Conservation (phyloP, 2,113 vertebrate species). For the Halcyon malimbica region DNA sequence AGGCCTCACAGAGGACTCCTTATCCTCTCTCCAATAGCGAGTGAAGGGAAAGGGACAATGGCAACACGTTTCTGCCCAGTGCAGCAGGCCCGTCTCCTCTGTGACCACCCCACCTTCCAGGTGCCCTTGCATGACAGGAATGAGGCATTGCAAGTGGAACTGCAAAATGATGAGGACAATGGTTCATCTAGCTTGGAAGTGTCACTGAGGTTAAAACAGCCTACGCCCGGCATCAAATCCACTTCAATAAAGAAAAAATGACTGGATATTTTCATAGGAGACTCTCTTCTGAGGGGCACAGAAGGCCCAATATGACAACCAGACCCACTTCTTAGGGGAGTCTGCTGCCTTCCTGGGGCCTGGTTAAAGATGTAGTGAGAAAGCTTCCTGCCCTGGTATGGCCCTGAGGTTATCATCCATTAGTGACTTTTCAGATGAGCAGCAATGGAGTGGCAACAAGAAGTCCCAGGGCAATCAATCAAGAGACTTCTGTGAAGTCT, state of each 20-base stretch:
- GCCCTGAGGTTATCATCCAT: background rate
- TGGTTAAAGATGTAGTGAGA: background rate
- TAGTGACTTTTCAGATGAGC: background rate
- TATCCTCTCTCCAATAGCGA: background rate
- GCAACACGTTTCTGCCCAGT: background rate
- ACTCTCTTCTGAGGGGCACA: background rate
- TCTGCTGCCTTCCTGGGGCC: too few relatives aligned
- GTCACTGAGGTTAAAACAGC: background rate
- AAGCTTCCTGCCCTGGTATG: background rate
- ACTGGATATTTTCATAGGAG: background rate
- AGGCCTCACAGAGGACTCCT: background rate
- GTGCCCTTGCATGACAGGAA: background rate
- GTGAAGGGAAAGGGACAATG: background rate
- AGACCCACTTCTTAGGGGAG: too few relatives aligned
- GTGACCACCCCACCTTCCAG: background rate
- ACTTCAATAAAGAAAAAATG: background rate
- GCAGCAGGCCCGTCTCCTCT: too few relatives aligned
- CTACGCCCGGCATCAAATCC: background rate
- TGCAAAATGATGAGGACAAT: background rate
- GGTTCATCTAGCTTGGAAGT: too few relatives aligned
- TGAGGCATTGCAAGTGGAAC: background rate
- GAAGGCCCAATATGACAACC: background rate
- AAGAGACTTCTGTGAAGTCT: background rate
- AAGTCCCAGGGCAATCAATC: too few relatives aligned
- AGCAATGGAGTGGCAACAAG: too few relatives aligned